A percentile compares a stretch with the other conserved stretches of the same genome.
Evolutionary conservation across 2,888 invertebrate species (phyloP).

Genomic region (Mythimna impura): DNA sequence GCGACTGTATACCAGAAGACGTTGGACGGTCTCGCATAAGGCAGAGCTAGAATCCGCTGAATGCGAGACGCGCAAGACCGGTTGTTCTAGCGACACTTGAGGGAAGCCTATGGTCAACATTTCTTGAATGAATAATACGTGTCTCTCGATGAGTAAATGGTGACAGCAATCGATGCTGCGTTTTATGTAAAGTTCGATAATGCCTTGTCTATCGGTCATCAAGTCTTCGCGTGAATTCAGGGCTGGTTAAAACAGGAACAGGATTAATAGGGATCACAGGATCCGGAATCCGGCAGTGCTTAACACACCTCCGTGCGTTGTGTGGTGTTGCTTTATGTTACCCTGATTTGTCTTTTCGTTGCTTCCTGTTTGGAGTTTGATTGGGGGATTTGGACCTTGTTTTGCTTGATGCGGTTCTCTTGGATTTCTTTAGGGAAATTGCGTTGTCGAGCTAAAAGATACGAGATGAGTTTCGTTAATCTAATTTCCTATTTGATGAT

Average conservation of each 20-base stretch:
- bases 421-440: slow-evolving; percentile 9
- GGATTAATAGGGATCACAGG: slow-evolving; percentile 74
- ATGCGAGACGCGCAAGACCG: no score
- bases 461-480: neutral
- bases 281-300: slow-evolving; percentile 51
- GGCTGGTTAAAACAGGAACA: slow-evolving; percentile 73
- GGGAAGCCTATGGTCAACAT: no score
- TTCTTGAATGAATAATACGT: no score
- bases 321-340: slow-evolving; percentile 17
- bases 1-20: no score
- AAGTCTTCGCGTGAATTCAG: slow-evolving; percentile 68
- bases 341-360: slow-evolving; percentile 33
- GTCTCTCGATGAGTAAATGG: no score
- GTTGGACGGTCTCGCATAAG: no score
- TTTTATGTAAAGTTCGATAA: no score
- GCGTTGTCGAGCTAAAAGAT: neutral
- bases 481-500: neutral
- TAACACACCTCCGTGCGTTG: slow-evolving; percentile 58
- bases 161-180: no score
- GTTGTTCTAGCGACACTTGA: no score
- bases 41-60: no score
- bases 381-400: slow-evolving; percentile 26
- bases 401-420: slow-evolving; percentile 21
- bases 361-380: slow-evolving; percentile 17
- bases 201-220: neutral